A percentile compares a stretch with the other conserved stretches of the same genome.
Conservation (phyloP, 2,888 invertebrate species). For the Epinotia nisella region DNA sequence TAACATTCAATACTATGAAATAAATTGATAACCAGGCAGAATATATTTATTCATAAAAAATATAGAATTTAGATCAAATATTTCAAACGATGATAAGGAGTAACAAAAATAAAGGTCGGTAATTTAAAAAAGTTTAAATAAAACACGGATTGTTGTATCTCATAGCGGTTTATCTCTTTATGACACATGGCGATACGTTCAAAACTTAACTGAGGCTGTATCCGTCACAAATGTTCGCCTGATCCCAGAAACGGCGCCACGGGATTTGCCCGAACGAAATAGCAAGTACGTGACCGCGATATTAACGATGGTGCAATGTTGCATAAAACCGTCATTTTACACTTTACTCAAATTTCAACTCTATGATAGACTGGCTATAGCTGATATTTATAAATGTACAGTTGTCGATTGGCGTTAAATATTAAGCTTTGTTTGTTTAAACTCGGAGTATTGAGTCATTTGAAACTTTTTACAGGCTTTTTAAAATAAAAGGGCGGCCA, state of each 20-base stretch:
- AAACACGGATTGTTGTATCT: not conserved
- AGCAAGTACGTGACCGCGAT: constrained; percentile 34
- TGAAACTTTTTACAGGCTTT: no score
- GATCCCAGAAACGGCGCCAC: constrained; percentile 27
- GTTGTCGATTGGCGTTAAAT: not conserved
- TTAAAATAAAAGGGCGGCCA: no score
- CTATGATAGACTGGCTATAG: not conserved
- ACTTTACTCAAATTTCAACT: constrained; percentile 8
- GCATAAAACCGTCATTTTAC: constrained; percentile 18
- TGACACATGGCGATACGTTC: constrained; percentile 2
- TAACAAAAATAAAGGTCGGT: no score
- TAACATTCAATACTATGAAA: no score
- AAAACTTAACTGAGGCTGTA: constrained; percentile 18
- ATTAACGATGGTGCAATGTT: constrained; percentile 35
- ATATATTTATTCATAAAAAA: no score
- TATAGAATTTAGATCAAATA: no score
- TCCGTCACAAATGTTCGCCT: constrained; percentile 23
- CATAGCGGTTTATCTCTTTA: constrained; percentile 9
- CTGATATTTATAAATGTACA: not conserved
- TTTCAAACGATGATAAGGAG: no score
- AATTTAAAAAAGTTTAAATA: no score
- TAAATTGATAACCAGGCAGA: no score
- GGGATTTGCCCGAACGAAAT: constrained; percentile 37
- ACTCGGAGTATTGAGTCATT: not conserved
- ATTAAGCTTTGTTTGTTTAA: not conserved